A percentile compares a stretch with the other conserved stretches of the same genome.
Conservation (phyloP, 2,888 invertebrate genomes). For the Philaethria dido region DNA sequence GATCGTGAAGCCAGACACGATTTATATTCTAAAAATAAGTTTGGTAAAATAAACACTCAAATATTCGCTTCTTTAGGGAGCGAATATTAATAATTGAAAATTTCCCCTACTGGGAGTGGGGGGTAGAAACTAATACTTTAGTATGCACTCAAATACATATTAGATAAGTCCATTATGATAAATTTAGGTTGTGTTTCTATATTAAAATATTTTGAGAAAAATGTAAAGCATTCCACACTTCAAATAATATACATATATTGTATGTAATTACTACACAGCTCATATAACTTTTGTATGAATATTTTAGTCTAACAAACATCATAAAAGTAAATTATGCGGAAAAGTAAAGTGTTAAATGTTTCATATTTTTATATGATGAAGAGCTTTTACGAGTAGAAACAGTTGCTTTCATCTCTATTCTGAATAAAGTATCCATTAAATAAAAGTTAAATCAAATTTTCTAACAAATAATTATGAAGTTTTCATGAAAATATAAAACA, state of each 20-base stretch:
- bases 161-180: too few species aligned
- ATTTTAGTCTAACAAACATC: neutral
- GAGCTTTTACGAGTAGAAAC: conserved; percentile 1
- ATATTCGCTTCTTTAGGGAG: too few species aligned
- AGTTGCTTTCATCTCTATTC: neutral
- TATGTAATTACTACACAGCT: neutral
- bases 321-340: conserved; percentile 13
- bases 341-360: conserved; percentile 14
- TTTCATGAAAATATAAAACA: conserved; percentile 5
- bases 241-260: neutral
- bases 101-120: too few species aligned
- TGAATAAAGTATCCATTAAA: conserved; percentile 6
- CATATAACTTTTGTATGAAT: conserved; percentile 5
- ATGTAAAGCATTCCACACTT: neutral
- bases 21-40: neutral
- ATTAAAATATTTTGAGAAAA: neutral
- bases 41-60: neutral
- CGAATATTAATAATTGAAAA: too few species aligned
- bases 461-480: neutral
- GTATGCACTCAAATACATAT: too few species aligned
- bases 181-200: neutral
- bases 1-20: neutral
- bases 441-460: neutral
- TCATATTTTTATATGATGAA: neutral
- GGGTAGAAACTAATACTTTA: too few species aligned